phyloP scores from a whole-genome alignment of 2,888 invertebrate genomes.

The Himalopsyche japonica region DNA sequence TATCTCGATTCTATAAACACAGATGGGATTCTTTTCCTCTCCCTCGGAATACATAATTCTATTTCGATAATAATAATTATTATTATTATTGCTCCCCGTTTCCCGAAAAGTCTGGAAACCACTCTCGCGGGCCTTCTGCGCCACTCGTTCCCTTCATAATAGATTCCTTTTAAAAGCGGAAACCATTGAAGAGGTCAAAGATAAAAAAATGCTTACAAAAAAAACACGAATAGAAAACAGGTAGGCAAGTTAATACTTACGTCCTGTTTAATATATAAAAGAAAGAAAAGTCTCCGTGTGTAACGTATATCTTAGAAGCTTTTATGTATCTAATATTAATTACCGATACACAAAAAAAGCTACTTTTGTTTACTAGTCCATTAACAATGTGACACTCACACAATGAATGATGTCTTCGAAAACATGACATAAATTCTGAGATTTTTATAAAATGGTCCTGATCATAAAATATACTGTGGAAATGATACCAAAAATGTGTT shows the following conservation, averaged over 20 bases:
- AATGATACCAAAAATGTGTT: too few species aligned
- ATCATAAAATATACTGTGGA: too few species aligned
- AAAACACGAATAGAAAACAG: not conserved
- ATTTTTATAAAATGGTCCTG: too few species aligned
- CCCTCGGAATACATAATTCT: not conserved
- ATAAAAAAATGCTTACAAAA: not conserved
- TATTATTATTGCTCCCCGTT: not conserved
- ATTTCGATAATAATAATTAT: not conserved
- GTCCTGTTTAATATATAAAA: not conserved
- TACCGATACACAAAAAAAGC: not conserved
- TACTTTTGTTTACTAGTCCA: too few species aligned
- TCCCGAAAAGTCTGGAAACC: not conserved
- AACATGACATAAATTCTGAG: too few species aligned
- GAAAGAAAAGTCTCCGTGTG: not conserved
- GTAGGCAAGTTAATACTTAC: not conserved
- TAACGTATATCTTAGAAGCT: not conserved
- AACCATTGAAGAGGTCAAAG: not conserved
- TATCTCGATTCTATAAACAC: not conserved
- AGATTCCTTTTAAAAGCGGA: not conserved
- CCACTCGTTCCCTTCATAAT: not conserved
- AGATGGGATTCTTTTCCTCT: not conserved
- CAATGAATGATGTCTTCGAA: too few species aligned
- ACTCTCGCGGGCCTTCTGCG: not conserved
- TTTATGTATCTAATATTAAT: not conserved
- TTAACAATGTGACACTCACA: too few species aligned